These are phyloP conservation scores for Paramacrobiotus metropolitanus DNA, from an alignment of 1,140 invertebrate species.

Conservation along the genomic window DNA sequence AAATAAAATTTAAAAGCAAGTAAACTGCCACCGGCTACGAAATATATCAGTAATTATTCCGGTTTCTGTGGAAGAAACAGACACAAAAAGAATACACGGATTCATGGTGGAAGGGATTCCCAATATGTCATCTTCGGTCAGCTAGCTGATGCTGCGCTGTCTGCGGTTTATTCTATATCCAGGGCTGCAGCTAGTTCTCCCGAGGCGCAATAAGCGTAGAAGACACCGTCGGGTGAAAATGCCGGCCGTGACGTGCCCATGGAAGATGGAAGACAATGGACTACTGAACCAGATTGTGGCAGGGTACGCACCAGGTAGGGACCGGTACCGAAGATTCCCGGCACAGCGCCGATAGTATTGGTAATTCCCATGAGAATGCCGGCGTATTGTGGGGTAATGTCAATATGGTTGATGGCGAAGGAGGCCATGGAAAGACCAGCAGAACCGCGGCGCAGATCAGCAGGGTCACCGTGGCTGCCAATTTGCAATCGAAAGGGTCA, in stretches of 20 bases:
- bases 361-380: slow-evolving; percentile 60
- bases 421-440: slow-evolving; percentile 44
- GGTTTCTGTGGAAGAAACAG: no score
- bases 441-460: slow-evolving; percentile 60
- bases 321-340: slow-evolving; percentile 55
- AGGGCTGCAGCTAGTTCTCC: slow-evolving; percentile 50
- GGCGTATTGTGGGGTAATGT: slow-evolving; percentile 49
- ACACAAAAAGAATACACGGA: no score
- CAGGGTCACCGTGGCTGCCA: slow-evolving; percentile 36
- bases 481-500: slow-evolving; percentile 9
- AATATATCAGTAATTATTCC: no score
- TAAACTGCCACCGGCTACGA: neutral
- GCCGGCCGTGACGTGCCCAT: slow-evolving; percentile 44
- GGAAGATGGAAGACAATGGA: slow-evolving; percentile 55
- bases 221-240: slow-evolving; percentile 52
- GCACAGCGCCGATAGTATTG: slow-evolving; percentile 62
- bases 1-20: neutral
- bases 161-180: slow-evolving; percentile 26
- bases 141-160: no score
- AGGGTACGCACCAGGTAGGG: neutral
- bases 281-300: slow-evolving; percentile 47
- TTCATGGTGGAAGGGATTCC: no score
- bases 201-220: slow-evolving; percentile 51
- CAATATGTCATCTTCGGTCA: no score
- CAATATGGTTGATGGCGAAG: slow-evolving; percentile 56